Base-by-base conservation (phyloP, 1,140 invertebrate genomes). In the Harpegnathos saltator region DNA sequence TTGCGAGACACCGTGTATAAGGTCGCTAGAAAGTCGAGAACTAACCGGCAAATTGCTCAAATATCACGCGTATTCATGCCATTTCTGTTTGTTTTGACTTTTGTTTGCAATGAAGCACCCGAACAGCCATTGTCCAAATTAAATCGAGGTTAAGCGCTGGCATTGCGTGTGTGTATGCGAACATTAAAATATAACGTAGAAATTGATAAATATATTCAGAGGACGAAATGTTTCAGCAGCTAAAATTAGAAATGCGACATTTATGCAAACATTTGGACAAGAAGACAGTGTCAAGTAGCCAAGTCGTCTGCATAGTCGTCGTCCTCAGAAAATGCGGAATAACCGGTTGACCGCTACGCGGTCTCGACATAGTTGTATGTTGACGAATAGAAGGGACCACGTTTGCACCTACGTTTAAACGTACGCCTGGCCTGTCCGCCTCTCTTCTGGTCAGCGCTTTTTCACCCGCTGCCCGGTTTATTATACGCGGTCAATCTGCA, bases 271-370 rank as follows among this genome's bases (percentile, higher is more conserved):
- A 44, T 56, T 24, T 33, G 12, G n/a, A 4, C 29, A 3, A 19
- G n/a, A 19, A 59, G 52, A n/a, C 14, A 15, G 9, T 12, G 19
- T 63, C 19, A 22, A 14, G 15, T 15, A 15, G 26, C 56, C 19
- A 65, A 50, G 50, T 14, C 3, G 9, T 11, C 11, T 33, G 50
- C 63, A 87, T 88, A 90, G 87, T 82, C 81, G 85, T 90, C 88
- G 86, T 87, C 89, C 90, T 89, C 87, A 92, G 90, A 88, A 92
- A 92, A 91, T 91, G 89, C 89, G 90, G 90, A 88, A 90, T 89
- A 92, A 92, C 91, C 91, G 91, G 91, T 92, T 91, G 88, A 72
- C 22, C 2, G 29, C 74, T 87, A 84, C 71, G 84, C 85, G 82
- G 85, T 81, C 85, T 78, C 71, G 80, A 90, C 85, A 74, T 82